phyloP scores from a whole-genome alignment of 2,797 vertebrate genomes.

The Clarias pachynema region DNA sequence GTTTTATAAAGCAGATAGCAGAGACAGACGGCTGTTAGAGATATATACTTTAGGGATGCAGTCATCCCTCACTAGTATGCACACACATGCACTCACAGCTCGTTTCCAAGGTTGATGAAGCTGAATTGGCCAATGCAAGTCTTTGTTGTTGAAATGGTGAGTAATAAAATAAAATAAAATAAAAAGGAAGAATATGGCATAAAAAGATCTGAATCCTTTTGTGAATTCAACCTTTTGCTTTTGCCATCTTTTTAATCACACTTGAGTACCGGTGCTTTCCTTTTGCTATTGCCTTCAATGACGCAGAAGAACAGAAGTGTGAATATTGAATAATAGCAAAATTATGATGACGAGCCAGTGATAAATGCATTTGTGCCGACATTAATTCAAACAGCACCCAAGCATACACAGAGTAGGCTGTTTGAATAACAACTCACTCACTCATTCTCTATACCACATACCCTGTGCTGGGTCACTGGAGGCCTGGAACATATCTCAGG shows the following conservation, averaged over 20 bases:
- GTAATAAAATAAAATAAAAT: neutral
- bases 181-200: neutral
- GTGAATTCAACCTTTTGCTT: neutral
- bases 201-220: neutral
- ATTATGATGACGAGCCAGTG: neutral
- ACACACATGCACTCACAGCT: neutral
- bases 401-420: neutral
- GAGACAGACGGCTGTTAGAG: neutral
- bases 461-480: too few species aligned
- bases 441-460: too few species aligned
- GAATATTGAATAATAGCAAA: constrained; percentile 4
- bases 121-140: neutral
- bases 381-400: neutral
- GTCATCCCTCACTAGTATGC: neutral
- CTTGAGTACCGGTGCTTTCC: neutral
- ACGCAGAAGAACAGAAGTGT: neutral
- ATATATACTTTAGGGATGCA: neutral
- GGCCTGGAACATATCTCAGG: too few species aligned
- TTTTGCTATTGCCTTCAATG: neutral
- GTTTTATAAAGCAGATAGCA: neutral
- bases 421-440: neutral
- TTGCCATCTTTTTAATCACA: neutral
- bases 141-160: neutral
- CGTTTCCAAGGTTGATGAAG: neutral
- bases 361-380: neutral